Percentiles rank a stretch among this genome's conserved stretches.
Conservation (phyloP, 2,797 vertebrate genomes). For the Telmatherina bonti region DNA sequence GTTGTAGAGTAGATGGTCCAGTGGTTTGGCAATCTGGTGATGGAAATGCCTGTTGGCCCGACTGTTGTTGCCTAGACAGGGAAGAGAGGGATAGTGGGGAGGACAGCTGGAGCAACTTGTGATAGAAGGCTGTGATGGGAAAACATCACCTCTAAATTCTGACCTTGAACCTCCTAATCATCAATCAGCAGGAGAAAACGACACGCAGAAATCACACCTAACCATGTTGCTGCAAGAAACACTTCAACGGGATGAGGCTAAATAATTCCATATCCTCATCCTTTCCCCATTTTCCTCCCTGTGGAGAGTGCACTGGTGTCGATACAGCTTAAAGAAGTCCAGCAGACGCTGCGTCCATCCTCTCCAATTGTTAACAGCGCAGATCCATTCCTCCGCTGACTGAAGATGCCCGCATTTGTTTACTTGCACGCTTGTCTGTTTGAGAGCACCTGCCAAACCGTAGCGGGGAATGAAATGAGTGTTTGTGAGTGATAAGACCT, state of each 20-base stretch:
- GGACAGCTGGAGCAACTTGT: constrained; percentile 66
- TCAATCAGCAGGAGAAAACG: constrained; percentile 58
- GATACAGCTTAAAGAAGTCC: constrained; percentile 64
- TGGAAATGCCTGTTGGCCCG: constrained; percentile 56
- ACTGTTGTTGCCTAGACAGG: constrained; percentile 43
- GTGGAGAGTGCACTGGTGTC: constrained; percentile 50
- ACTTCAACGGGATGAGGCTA: constrained; percentile 31
- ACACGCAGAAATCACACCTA: constrained; percentile 30
- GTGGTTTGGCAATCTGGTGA: constrained; percentile 69
- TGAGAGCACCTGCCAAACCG: constrained; percentile 52
- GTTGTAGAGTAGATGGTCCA: constrained; percentile 64
- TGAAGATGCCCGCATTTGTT: constrained; percentile 57
- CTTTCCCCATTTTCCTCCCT: constrained; percentile 28
- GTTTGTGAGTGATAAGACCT: constrained; percentile 73
- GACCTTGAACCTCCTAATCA: constrained; percentile 51
- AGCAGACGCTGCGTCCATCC: constrained; percentile 58
- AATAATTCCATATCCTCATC: constrained; percentile 34
- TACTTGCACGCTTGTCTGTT: constrained; percentile 45
- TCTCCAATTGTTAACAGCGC: constrained; percentile 58
- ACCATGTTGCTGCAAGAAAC: constrained; percentile 21
- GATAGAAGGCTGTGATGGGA: constrained; percentile 46
- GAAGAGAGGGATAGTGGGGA: constrained; percentile 4
- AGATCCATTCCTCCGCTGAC: constrained; percentile 52
- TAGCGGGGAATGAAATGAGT: constrained; percentile 61
- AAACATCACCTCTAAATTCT: constrained; percentile 41